Evolutionary conservation across 2,888 invertebrate genomes (phyloP), one percentile per base, ranked within the genome.

Genomic region (Phalera bucephala): DNA sequence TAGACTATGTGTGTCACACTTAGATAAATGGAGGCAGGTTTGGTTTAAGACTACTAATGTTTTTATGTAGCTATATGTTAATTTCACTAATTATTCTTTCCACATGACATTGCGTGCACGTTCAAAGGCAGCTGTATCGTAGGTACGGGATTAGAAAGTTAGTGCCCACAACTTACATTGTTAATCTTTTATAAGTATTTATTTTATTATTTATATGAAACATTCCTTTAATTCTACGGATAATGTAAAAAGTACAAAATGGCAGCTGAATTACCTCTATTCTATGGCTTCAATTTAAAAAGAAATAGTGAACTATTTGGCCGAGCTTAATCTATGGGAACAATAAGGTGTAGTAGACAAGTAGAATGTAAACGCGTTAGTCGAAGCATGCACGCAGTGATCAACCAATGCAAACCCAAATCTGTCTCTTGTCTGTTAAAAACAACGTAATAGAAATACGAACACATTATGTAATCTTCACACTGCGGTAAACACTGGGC

Each of bases 321-420:
- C 78, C 76, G 87, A 86, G 87, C 87, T 88, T 88, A 87, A 69
- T 77, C 65, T 74, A 73, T 75, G 88, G 88, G 87, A 88, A 83
- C 88, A 88, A 88, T 83, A 77, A 80, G 80, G 80, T 69, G 65
- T 81, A 80, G 68, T 63, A 60, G 59, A 52, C 52, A 53, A 51
- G 3, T 67, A 57, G 62, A 62, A 45, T 54, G 51, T 67, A 59
- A 62, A 59, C 58, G 65, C 63, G 73, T 66, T 67, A 72, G 61
- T 49, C 33, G 21, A 8, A 43, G 41, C 72, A 64, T 76, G 75
- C 78, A 74, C 79, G 79, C 78, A 79, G 55, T 49, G 50, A 54
- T 38, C 27, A 13, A 28, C 5, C 17, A 21, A 33, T 27, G 29
- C 38, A 57, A 51, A 40, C 56, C 64, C 62, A 37, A 39, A 40